A percentile compares a stretch with the other conserved stretches of the same genome.
These are phyloP conservation scores for Dunckerocampus dactyliophorus DNA, from an alignment of 2,113 vertebrate genomes.

Conservation along the genomic window DNA sequence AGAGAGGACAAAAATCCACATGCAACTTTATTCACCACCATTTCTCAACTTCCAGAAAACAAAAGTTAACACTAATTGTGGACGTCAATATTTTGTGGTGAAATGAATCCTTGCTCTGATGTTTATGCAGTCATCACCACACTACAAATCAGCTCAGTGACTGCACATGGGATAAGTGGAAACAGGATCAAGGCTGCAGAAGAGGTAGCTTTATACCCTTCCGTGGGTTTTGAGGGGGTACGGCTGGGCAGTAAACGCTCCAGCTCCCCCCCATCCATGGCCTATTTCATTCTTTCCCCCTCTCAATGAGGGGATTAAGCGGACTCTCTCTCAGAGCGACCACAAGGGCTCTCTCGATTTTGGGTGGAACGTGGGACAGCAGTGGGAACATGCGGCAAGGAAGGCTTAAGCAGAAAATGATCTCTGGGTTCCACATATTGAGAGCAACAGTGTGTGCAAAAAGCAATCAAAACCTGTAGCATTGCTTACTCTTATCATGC, in stretches of 20 bases:
- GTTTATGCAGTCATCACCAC: constrained; percentile 22
- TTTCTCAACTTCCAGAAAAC: constrained; percentile 14
- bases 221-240: constrained; percentile 53
- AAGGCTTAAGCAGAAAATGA: constrained; percentile 33
- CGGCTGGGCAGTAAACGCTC: constrained; percentile 59
- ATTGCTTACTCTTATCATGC: constrained; percentile 36
- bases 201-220: constrained; percentile 70
- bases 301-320: constrained; percentile 78
- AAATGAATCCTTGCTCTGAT: neutral
- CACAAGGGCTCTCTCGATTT: constrained; percentile 64
- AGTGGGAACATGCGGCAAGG: constrained; percentile 47
- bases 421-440: constrained; percentile 35
- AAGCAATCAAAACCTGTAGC: constrained; percentile 10
- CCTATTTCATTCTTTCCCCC: constrained; percentile 69
- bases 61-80: neutral
- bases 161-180: constrained; percentile 55
- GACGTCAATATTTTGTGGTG: constrained; percentile 1
- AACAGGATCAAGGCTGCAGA: constrained; percentile 41
- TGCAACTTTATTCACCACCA: constrained; percentile 5
- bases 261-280: constrained; percentile 44
- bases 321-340: constrained; percentile 61
- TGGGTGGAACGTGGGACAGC: constrained; percentile 47
- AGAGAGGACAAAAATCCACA: constrained; percentile 4
- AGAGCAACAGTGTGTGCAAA: constrained; percentile 22
- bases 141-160: constrained; percentile 24